phyloP scores from a whole-genome alignment of 2,888 invertebrate species.

The Melinopterus prodromus region DNA sequence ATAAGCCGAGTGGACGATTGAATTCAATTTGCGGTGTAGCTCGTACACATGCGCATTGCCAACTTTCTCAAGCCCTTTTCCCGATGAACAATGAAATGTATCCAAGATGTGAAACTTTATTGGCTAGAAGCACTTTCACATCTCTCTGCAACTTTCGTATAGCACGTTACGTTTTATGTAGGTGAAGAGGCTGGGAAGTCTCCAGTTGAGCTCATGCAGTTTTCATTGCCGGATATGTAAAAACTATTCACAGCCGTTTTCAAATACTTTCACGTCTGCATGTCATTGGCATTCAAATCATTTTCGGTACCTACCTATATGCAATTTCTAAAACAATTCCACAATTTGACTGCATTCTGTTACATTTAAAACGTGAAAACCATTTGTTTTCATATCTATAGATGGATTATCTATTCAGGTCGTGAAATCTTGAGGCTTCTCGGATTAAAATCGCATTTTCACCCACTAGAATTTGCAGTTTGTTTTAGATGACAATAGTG shows the following conservation, averaged over 20 bases:
- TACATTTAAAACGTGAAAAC: no score
- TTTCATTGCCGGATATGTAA: background rate
- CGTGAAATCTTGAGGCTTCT: no score
- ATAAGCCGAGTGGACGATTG: slow-evolving; percentile 12
- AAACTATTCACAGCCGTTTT: background rate
- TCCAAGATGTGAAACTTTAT: slow-evolving; percentile 13
- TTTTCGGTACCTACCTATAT: no score
- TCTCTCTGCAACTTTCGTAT: slow-evolving; percentile 4
- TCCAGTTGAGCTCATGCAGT: background rate
- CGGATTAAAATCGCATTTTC: no score
- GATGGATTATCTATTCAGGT: no score
- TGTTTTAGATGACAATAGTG: no score
- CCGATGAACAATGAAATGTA: background rate
- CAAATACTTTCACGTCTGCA: background rate
- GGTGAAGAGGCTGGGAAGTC: slow-evolving; percentile 10
- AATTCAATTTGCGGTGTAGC: slow-evolving; percentile 6
- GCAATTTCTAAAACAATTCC: no score
- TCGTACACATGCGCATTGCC: slow-evolving; percentile 7
- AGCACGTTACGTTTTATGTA: slow-evolving; percentile 22
- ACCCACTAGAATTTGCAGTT: no score
- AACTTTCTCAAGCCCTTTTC: slow-evolving; percentile 13
- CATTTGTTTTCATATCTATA: no score
- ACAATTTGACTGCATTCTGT: no score
- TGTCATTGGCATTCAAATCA: no score
- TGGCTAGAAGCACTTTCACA: slow-evolving; percentile 9